Base-by-base conservation (phyloP, 2,888 invertebrate species). In the Onthophagus sagittarius region DNA sequence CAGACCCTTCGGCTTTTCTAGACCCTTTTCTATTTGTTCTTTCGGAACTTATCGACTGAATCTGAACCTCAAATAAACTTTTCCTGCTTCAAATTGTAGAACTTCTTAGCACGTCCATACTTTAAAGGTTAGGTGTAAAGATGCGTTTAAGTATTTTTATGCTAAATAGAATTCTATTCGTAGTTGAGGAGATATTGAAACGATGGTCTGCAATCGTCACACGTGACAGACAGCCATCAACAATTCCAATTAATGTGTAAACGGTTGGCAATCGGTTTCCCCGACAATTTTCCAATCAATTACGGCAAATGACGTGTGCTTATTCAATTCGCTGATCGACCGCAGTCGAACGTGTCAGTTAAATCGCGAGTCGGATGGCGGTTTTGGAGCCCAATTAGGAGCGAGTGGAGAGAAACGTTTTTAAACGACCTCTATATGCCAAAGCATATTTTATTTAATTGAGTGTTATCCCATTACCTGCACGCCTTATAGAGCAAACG, bases 281-380 rank as follows among this genome's bases (percentile, higher is more conserved):
- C 39, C 39, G 39, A 7, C 39, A 15, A 64, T 15, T 64, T 64
- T 15, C 23, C 64, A 64, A 64, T 6, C 64, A 15, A 64, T 64
- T 64, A 64, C 23, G 9, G 64, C 23, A 64, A 64, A 64, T 64
- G 64, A 64, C 64, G 64, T 64, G 64, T 64, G 23, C 15, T 15
- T 64, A 64, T 64, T 64, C 23, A 64, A 14, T 64, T 64, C 23
- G 64, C 23, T 9, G 64, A 64, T 64, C 23, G 64, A 64, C 23
- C 15, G 9, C 64, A 15, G 64, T 14, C 64, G 64, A 53, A 64
- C 64, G 64, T 64, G 64, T 64, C 64, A 64, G 15, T 64, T 53
- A 53, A 53, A 53, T 53, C 39, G 39, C 39, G 39, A 53, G 39
- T 53, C 11, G 39, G 39, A 53, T 53, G 39, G 39, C 39, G 39